Evolutionary conservation across 2,113 vertebrate genomes (phyloP).

Genomic region (Platycercus adscitus): DNA sequence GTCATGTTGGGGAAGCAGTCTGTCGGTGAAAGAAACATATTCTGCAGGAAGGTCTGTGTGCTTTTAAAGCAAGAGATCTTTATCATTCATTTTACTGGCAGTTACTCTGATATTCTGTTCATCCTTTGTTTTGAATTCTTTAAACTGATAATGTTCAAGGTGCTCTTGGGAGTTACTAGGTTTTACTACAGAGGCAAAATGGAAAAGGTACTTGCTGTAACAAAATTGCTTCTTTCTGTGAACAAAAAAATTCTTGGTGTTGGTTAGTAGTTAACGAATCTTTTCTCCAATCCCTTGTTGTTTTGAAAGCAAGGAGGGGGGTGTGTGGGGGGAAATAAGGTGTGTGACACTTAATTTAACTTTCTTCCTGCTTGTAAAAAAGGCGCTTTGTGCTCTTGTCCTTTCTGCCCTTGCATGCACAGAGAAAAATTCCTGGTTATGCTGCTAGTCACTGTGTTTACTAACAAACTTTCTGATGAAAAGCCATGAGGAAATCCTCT

Average conservation of each 20-base stretch:
- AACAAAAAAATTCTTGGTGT: neutral
- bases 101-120: neutral
- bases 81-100: neutral
- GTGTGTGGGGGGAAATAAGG: neutral
- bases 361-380: neutral
- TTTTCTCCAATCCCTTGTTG: neutral
- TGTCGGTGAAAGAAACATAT: neutral
- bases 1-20: neutral
- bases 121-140: neutral
- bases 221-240: neutral
- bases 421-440: neutral
- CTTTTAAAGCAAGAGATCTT: neutral
- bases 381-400: conserved; percentile 6
- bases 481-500: neutral
- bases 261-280: neutral
- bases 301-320: neutral
- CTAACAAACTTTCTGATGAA: neutral
- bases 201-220: neutral
- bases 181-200: neutral
- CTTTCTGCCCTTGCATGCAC: neutral
- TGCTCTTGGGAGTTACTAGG: neutral
- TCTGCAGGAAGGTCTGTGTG: neutral
- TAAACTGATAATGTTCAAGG: neutral
- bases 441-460: neutral
- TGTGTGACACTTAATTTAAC: neutral